These are phyloP conservation scores for Lacerta agilis DNA, from an alignment of 2,797 vertebrate genomes.

Conservation along the genomic window DNA sequence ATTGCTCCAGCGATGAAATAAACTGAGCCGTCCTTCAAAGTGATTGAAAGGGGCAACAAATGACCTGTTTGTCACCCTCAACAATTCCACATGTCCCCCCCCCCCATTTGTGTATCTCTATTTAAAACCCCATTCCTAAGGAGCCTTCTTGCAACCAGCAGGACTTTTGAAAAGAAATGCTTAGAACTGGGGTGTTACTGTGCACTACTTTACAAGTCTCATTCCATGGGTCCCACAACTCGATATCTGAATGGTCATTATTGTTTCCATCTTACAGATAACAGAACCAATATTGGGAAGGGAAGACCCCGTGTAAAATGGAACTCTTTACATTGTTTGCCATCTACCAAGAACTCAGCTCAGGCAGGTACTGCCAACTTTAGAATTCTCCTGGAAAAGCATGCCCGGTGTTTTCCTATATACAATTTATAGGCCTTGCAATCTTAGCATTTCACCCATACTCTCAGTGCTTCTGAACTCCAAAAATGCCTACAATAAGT, in stretches of 20 bases:
- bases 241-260: neutral
- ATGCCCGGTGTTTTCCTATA: neutral
- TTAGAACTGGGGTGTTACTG: neutral
- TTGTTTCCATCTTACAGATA: neutral
- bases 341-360: neutral
- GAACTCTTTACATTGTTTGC: neutral
- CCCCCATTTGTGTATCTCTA: neutral
- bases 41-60: neutral
- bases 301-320: neutral
- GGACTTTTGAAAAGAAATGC: no score
- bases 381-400: neutral
- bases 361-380: neutral
- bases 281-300: neutral
- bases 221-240: neutral
- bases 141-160: neutral
- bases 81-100: neutral
- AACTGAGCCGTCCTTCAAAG: neutral
- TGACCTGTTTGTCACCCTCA: neutral
- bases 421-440: neutral
- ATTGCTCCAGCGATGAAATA: neutral
- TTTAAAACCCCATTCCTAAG: neutral
- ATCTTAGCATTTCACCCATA: neutral
- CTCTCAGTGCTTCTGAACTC: neutral
- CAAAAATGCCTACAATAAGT: constrained; percentile 8
- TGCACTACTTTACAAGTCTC: neutral